phyloP scores from a whole-genome alignment of 2,797 vertebrate genomes.

The Synaphobranchus kaupii region DNA sequence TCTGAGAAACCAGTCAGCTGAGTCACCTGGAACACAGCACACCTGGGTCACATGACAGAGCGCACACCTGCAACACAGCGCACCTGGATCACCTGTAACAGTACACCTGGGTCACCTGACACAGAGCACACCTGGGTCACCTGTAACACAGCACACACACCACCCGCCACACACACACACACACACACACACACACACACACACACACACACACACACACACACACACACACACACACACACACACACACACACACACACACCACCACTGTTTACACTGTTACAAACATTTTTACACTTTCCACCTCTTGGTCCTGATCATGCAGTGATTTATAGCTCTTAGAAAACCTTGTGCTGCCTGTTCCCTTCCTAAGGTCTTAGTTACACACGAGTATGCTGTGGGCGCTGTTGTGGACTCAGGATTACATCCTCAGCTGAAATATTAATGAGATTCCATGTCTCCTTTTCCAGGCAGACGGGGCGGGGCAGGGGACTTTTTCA shows the following conservation, averaged over 20 bases:
- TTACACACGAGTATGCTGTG: background rate
- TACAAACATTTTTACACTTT: background rate
- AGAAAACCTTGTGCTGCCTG: background rate
- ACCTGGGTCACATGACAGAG: slow-evolving; percentile 74
- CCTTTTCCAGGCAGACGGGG: background rate
- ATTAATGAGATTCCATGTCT: background rate
- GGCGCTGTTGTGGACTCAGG: too few relatives aligned
- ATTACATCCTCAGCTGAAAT: background rate
- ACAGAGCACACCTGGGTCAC: background rate
- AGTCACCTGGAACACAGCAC: too few relatives aligned
- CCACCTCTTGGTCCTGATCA: background rate
- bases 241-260: background rate
- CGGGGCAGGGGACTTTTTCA: background rate
- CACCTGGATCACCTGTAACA: background rate
- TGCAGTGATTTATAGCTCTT: background rate
- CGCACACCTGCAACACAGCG: background rate
- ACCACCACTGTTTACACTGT: background rate
- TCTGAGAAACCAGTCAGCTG: slow-evolving; percentile 98
- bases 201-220: background rate
- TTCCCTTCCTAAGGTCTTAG: background rate
- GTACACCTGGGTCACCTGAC: too few relatives aligned
- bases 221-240: background rate
- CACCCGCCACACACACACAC: background rate
- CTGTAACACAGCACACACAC: background rate
- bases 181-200: background rate